Percentiles rank a stretch among this genome's conserved stretches.
These are phyloP conservation scores for Polypterus senegalus DNA, from an alignment of 2,113 vertebrate species.

Conservation along the genomic window DNA sequence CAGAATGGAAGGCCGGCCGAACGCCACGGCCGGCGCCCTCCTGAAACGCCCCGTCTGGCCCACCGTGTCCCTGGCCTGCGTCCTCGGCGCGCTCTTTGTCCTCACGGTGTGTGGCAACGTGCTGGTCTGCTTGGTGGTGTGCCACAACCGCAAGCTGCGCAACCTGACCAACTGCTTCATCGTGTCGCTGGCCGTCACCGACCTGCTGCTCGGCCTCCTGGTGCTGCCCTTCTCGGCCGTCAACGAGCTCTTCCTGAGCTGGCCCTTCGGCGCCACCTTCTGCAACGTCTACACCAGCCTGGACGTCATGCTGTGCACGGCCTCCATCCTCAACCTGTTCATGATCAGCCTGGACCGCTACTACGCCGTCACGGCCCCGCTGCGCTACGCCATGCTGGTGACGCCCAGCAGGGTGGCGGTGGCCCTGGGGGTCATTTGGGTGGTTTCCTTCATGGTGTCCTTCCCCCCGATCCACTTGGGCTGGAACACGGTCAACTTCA, in stretches of 20 bases:
- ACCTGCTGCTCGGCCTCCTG: constrained; percentile 76
- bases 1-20: too few species aligned
- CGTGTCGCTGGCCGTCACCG: constrained; percentile 77
- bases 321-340: constrained; percentile 90
- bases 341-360: constrained; percentile 90
- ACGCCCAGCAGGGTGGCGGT: constrained; percentile 53
- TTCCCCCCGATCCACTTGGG: constrained; percentile 89
- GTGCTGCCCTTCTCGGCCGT: constrained; percentile 88
- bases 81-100: constrained; percentile 56
- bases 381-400: constrained; percentile 70
- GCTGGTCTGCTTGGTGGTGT: constrained; percentile 80
- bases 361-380: constrained; percentile 71
- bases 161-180: constrained; percentile 89
- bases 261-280: constrained; percentile 61
- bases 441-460: constrained; percentile 73
- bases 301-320: constrained; percentile 92
- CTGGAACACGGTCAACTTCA: constrained; percentile 73
- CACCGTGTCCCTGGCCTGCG: constrained; percentile 41
- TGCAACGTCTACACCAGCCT: constrained; percentile 86
- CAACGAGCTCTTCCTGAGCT: constrained; percentile 52
- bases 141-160: constrained; percentile 65
- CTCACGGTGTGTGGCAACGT: constrained; percentile 77
- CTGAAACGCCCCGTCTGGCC: constrained; percentile 28
- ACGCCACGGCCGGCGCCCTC: not conserved
- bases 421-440: constrained; percentile 69